Evolutionary conservation across 2,888 invertebrate species (phyloP).

Genomic region (Anticlea derivata): DNA sequence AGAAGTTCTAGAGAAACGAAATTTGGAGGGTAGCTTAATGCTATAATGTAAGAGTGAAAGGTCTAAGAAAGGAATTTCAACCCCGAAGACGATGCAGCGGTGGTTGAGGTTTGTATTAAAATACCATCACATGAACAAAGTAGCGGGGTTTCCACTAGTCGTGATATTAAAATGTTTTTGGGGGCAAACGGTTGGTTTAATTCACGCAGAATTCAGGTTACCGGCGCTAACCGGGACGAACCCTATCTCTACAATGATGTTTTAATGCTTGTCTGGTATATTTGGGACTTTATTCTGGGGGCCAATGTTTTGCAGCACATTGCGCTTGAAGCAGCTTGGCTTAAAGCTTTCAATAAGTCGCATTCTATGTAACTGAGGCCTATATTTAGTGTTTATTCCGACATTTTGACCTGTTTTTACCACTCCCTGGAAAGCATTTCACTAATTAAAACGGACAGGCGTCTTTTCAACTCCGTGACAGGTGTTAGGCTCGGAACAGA

Average conservation of each 20-base stretch:
- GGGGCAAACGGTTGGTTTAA: constrained; percentile 41
- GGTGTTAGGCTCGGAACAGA: constrained; percentile 49
- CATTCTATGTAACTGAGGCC: background rate
- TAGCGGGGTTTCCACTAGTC: too few species aligned
- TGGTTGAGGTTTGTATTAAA: too few species aligned
- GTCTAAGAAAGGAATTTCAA: too few species aligned
- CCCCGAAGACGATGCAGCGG: too few species aligned
- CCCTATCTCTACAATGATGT: too few species aligned
- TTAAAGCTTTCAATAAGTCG: background rate
- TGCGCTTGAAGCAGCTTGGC: too few species aligned
- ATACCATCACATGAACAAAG: too few species aligned
- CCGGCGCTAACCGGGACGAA: background rate
- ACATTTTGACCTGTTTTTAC: constrained; percentile 32
- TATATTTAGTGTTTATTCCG: constrained; percentile 7
- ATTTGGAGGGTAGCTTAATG: too few species aligned
- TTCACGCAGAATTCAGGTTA: constrained; percentile 31
- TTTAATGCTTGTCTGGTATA: too few species aligned
- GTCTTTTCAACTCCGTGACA: constrained; percentile 54
- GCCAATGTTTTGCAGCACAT: background rate
- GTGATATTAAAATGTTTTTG: constrained; percentile 64
- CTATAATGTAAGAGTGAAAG: too few species aligned
- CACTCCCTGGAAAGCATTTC: constrained; percentile 52
- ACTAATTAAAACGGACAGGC: constrained; percentile 72
- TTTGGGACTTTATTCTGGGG: too few species aligned
- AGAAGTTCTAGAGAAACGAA: too few species aligned